Evolutionary conservation across 2,113 vertebrate genomes (phyloP).

Genomic region (Prionailurus viverrinus): DNA sequence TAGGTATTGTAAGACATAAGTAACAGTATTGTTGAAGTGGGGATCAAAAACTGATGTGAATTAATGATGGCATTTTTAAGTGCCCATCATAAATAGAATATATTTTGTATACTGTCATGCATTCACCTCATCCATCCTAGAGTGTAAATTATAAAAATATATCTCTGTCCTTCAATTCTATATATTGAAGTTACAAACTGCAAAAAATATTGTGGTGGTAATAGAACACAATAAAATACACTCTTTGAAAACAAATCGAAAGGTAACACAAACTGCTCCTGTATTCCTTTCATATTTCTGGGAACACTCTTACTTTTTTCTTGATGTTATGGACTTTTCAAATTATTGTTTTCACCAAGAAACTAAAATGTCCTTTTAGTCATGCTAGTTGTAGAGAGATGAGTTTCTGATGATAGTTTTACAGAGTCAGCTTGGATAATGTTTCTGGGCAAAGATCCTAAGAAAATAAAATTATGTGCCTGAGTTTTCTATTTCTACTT

Average conservation of each 20-base stretch:
- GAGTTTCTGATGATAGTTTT: constrained; percentile 37
- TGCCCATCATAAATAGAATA: neutral
- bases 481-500: constrained; percentile 13
- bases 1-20: neutral
- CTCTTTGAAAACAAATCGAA: neutral
- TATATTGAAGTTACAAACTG: neutral
- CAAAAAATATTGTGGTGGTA: neutral
- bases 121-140: neutral
- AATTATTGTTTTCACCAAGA: constrained; percentile 45
- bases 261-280: neutral
- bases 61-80: neutral
- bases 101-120: neutral
- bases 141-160: neutral
- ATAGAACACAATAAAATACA: neutral
- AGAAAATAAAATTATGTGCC: constrained; percentile 4
- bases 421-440: neutral
- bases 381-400: neutral
- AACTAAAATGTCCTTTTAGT: neutral
- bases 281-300: neutral
- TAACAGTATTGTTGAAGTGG: neutral
- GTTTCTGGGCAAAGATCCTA: neutral
- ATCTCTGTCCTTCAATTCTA: neutral
- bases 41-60: neutral
- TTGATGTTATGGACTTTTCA: neutral
- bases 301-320: neutral